phyloP scores from a whole-genome alignment of 2,113 vertebrate genomes.

The Eleginops maclovinus region DNA sequence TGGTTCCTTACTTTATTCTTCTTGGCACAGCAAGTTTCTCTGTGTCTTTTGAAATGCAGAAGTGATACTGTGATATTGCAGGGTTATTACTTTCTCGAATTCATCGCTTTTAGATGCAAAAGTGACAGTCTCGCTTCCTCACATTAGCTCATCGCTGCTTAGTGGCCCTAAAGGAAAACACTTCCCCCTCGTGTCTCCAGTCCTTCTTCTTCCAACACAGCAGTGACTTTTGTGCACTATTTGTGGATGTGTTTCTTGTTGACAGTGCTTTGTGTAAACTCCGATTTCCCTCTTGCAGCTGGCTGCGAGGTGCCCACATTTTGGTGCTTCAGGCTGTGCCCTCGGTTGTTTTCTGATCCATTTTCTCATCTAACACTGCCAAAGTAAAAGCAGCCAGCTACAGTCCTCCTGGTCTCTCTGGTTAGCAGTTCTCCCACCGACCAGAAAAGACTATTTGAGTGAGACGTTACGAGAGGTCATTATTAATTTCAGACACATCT shows the following conservation, averaged over 20 bases:
- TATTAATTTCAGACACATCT: not conserved
- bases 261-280: constrained; percentile 20
- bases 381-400: constrained; percentile 26
- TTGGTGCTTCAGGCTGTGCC: constrained; percentile 24
- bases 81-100: not conserved
- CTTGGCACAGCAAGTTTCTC: not conserved
- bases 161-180: not conserved
- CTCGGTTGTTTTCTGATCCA: constrained; percentile 28
- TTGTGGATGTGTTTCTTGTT: constrained; percentile 18
- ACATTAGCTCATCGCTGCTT: not conserved
- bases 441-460: not conserved
- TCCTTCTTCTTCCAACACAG: constrained; percentile 1
- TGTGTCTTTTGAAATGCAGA: not conserved
- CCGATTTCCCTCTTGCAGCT: not conserved
- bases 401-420: constrained; percentile 13
- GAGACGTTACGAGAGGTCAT: too few relatives aligned
- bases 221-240: not conserved
- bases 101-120: not conserved
- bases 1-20: not conserved
- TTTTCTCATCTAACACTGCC: constrained; percentile 38
- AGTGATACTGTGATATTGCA: not conserved
- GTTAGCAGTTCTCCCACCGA: not conserved
- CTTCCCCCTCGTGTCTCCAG: not conserved
- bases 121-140: not conserved
- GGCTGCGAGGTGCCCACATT: constrained; percentile 12